These are phyloP conservation scores for Melanotaenia nigrans DNA, from an alignment of 2,797 vertebrate genomes.

Conservation along the genomic window DNA sequence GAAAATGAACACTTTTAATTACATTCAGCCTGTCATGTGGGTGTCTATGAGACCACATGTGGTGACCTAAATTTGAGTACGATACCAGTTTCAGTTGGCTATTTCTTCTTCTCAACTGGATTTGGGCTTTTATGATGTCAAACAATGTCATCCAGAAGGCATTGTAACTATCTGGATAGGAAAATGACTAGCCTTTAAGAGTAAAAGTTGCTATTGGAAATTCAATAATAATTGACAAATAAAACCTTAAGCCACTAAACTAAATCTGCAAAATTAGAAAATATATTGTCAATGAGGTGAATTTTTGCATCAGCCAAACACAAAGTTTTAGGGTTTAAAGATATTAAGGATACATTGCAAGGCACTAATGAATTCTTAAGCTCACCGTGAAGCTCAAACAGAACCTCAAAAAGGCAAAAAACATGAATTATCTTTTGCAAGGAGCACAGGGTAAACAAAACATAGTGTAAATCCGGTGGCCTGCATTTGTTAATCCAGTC, in stretches of 20 bases:
- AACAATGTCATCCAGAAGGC: background rate
- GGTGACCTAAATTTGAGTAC: background rate
- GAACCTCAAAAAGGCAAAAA: slow-evolving; percentile 22
- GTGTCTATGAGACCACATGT: background rate
- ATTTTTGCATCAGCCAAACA: no score
- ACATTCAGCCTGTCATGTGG: background rate
- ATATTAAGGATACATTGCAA: slow-evolving; percentile 35
- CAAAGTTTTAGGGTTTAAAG: slow-evolving; percentile 5
- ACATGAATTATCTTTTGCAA: background rate
- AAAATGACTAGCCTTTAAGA: background rate
- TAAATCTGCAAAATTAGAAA: background rate
- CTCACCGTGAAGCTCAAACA: slow-evolving; percentile 10
- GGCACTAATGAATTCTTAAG: slow-evolving; percentile 41
- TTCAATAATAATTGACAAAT: background rate
- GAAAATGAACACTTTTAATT: background rate
- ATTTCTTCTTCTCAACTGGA: background rate
- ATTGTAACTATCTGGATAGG: background rate
- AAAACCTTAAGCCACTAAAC: background rate
- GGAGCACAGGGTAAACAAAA: slow-evolving; percentile 2
- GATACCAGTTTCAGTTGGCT: background rate
- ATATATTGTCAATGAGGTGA: background rate
- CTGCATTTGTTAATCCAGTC: slow-evolving; percentile 1
- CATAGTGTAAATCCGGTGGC: background rate
- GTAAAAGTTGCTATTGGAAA: background rate
- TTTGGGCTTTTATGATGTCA: background rate